Evolutionary conservation across 2,797 vertebrate genomes (phyloP).

Genomic region (Eulemur coronatus): DNA sequence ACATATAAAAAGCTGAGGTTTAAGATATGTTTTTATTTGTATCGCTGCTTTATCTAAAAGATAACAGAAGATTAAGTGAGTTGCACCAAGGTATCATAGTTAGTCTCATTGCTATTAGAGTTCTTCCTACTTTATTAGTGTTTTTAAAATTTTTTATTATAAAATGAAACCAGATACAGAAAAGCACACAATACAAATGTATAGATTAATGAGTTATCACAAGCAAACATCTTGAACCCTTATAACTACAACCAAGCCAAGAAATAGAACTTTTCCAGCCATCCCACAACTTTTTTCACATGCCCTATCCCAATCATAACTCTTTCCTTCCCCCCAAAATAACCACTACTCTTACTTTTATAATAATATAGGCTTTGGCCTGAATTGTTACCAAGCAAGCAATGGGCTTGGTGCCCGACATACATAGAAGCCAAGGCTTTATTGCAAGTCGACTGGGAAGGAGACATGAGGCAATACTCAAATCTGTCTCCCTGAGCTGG

Average conservation of each 20-base stretch:
- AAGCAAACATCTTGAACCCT: background rate
- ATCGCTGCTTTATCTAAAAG: background rate
- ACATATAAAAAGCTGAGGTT: background rate
- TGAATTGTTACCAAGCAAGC: background rate
- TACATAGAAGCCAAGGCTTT: background rate
- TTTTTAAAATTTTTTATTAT: slow-evolving; percentile 15
- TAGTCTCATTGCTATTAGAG: background rate
- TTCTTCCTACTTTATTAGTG: background rate
- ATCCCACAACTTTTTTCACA: background rate
- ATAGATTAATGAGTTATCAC: background rate
- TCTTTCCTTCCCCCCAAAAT: background rate
- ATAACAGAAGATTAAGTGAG: background rate
- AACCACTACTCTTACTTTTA: background rate
- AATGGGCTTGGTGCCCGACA: background rate
- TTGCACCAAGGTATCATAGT: background rate
- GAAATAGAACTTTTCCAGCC: background rate
- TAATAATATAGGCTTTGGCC: background rate
- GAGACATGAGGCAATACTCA: background rate
- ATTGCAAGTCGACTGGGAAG: background rate
- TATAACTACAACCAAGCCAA: background rate
- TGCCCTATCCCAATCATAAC: background rate
- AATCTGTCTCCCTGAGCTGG: background rate
- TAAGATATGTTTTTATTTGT: background rate
- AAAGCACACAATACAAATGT: background rate
- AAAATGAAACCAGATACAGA: background rate